phyloP scores from a whole-genome alignment of 2,888 invertebrate genomes.

The Scrobipalpa atriplicella region DNA sequence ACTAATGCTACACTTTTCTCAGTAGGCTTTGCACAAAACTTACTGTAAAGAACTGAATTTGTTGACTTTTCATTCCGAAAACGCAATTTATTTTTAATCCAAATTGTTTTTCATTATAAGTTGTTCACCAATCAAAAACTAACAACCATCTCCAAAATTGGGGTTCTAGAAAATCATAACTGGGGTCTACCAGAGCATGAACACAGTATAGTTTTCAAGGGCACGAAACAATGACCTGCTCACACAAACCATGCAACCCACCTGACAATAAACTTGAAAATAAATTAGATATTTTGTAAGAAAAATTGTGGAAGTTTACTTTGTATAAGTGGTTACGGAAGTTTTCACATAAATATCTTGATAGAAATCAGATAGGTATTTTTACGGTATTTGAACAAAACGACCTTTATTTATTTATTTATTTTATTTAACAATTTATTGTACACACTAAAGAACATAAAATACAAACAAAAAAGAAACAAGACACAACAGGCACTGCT shows the following conservation, averaged over 20 bases:
- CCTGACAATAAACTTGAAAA: conserved; percentile 23
- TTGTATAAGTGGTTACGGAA: not conserved
- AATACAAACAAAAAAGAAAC: too few relatives aligned
- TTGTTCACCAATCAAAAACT: not conserved
- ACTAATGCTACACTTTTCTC: not conserved
- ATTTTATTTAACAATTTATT: too few relatives aligned
- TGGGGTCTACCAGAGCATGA: conserved; percentile 17
- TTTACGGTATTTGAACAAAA: not conserved
- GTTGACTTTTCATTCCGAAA: too few relatives aligned
- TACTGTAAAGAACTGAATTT: too few relatives aligned
- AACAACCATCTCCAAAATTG: not conserved
- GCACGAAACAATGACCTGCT: conserved; percentile 8
- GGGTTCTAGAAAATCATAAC: not conserved
- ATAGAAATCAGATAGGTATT: conserved; percentile 1
- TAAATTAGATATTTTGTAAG: conserved; percentile 18
- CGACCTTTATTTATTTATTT: too few relatives aligned
- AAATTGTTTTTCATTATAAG: too few relatives aligned
- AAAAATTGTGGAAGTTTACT: conserved; percentile 4
- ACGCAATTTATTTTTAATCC: too few relatives aligned
- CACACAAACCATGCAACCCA: conserved; percentile 6
- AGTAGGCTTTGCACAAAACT: too few relatives aligned
- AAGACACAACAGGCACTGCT: too few relatives aligned
- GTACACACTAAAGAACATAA: too few relatives aligned
- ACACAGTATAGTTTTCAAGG: conserved; percentile 19
- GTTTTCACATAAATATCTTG: not conserved